Evolutionary conservation across 2,888 invertebrate genomes (phyloP), one percentile per base, ranked within the genome.

Genomic region (Lobophora halterata): DNA sequence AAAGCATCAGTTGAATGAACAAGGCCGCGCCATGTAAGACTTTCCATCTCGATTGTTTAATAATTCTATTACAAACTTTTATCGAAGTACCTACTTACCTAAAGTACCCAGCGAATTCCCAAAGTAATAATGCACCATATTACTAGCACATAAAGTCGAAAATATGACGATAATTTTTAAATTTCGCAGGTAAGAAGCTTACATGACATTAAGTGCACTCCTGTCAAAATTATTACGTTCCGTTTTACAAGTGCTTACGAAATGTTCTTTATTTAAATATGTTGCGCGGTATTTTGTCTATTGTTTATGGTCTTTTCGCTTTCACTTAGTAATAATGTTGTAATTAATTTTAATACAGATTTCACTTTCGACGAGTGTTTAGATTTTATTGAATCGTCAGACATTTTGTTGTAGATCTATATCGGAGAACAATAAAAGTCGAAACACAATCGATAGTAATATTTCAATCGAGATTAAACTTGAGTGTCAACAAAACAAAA

Each of bases 21-120:
- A 68, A 70, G 53, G 38, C 35, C 38, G 45, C 38, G 46, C 37
- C 48, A 56, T 61, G 62, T 65, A 43, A 45, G 41, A 66, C 76
- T 77, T 77, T 77, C 73, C 61, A 65, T 75, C 74, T 76, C 65
- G 43, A 68, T 74, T 68, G 69, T 69, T 52, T 63, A 63, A 59
- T 52, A 58, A 61, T 55, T 55, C 44, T 52, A 45, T 35, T 35
- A 52, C 58, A 42, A 57, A 44, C 29, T 37, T 57, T 30, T 14
- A 38, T 29, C 20, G 23, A 17, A 5, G 8, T 16, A 27, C 19
- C 24, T 1, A n/a, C 33, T 10, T 12, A 6, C 9, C n/a, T n/a
- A n/a, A n/a, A n/a, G n/a, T n/a, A n/a, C n/a, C n/a, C n/a, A n/a
- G n/a, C n/a, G n/a, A n/a, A n/a, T n/a, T n/a, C n/a, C n/a, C n/a